Percentiles rank a stretch among this genome's conserved stretches.
Conservation (phyloP, 1,140 invertebrate genomes). For the Drosophila takahashii region DNA sequence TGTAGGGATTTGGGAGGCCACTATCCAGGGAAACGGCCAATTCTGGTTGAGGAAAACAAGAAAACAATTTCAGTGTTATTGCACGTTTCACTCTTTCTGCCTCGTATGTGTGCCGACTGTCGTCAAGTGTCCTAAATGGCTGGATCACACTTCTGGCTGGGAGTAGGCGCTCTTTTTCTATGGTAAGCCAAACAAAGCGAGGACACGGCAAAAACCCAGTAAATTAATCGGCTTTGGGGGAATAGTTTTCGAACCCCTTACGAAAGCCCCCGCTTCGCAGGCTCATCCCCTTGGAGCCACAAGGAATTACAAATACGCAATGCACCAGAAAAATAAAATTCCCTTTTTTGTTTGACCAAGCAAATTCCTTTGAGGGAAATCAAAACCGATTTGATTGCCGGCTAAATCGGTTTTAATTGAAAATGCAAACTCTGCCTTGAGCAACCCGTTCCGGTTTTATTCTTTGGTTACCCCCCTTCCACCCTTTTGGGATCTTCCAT, state of each 20-base stretch:
- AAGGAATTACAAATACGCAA: constrained; percentile 39
- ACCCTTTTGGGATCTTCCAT: constrained; percentile 24
- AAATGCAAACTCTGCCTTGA: constrained; percentile 51
- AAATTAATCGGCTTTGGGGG: constrained; percentile 47
- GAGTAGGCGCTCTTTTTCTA: constrained; percentile 17
- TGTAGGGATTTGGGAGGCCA: constrained; percentile 1
- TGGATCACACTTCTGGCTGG: constrained; percentile 35
- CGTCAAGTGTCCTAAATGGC: constrained; percentile 52
- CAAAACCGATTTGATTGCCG: constrained; percentile 47
- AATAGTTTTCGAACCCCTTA: constrained; percentile 23
- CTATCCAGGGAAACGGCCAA: constrained; percentile 20
- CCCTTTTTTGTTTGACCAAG: constrained; percentile 24
- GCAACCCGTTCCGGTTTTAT: constrained; percentile 23
- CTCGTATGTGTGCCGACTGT: constrained; percentile 25
- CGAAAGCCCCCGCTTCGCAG: neutral
- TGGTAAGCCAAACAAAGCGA: constrained; percentile 26
- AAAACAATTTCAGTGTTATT: constrained; percentile 56
- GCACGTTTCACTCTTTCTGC: constrained; percentile 39
- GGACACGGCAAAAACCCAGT: constrained; percentile 37
- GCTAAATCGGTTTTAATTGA: constrained; percentile 68
- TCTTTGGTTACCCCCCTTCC: neutral
- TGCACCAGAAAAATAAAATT: constrained; percentile 34
- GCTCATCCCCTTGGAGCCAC: too few species aligned
- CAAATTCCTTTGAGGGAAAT: constrained; percentile 38
- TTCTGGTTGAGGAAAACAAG: constrained; percentile 34